Percentiles rank a stretch among this genome's conserved stretches.
phyloP scores from a whole-genome alignment of 1,140 invertebrate genomes.

The Cyphomyrmex costatus region DNA sequence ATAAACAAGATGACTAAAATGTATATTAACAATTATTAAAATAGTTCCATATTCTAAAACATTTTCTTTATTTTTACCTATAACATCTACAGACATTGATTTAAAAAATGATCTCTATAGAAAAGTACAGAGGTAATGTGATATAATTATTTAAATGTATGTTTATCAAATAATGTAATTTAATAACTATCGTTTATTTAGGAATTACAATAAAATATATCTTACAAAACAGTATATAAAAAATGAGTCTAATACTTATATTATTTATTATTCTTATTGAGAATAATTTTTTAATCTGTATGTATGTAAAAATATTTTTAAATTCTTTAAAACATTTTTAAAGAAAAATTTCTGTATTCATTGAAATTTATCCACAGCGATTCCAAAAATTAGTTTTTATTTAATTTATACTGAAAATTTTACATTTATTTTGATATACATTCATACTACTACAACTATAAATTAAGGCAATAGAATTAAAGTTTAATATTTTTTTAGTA shows the following conservation, averaged over 20 bases:
- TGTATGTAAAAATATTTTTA: not conserved
- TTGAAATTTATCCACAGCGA: not conserved
- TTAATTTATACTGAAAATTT: not conserved
- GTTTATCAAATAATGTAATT: not conserved
- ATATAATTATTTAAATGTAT: not conserved
- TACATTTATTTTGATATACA: not conserved
- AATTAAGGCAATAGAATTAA: not conserved
- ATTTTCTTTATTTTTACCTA: not conserved
- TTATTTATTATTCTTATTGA: not conserved
- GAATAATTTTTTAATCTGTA: not conserved
- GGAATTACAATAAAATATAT: not conserved
- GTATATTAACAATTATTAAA: conserved; percentile 57
- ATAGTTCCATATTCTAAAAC: conserved; percentile 55
- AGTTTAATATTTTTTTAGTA: not conserved
- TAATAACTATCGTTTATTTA: not conserved
- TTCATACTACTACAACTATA: not conserved
- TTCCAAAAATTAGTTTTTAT: not conserved
- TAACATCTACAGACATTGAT: not conserved
- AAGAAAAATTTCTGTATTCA: not conserved
- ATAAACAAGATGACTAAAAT: not conserved
- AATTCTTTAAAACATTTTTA: not conserved
- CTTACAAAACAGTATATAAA: not conserved
- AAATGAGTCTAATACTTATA: not conserved
- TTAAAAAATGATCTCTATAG: not conserved
- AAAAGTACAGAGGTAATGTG: not conserved